Conservation (phyloP, 2,888 invertebrate species). For the Cryptus armator region DNA sequence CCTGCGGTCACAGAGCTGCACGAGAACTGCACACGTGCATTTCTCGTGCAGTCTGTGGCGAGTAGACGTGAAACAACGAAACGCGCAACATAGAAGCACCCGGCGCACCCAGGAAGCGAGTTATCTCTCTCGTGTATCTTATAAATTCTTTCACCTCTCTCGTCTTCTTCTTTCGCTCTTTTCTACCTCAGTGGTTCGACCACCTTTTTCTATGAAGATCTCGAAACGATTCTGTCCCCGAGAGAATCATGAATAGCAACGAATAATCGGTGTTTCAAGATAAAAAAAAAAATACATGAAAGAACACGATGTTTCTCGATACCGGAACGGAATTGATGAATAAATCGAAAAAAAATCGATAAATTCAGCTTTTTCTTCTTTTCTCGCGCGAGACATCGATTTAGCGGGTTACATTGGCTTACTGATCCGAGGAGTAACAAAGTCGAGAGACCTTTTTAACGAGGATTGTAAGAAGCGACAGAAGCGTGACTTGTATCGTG, state of each 20-base stretch:
- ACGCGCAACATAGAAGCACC: constrained; percentile 55
- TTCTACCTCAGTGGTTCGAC: not conserved
- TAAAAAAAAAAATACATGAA: not conserved
- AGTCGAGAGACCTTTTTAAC: constrained; percentile 5
- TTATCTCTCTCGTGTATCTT: constrained; percentile 73
- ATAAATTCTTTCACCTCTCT: constrained; percentile 45
- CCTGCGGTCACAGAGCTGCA: constrained; percentile 33
- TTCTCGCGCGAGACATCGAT: not conserved
- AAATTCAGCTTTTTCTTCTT: not conserved
- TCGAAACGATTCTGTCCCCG: not conserved
- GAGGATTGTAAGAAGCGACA: constrained; percentile 23
- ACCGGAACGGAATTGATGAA: not conserved
- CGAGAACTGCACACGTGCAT: constrained; percentile 53
- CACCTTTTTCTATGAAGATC: not conserved
- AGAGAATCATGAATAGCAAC: not conserved
- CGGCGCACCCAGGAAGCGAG: constrained; percentile 73
- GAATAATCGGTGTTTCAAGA: not conserved
- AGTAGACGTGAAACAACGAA: constrained; percentile 38
- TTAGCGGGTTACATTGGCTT: not conserved
- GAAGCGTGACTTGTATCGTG: constrained; percentile 50
- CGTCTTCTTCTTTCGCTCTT: constrained; percentile 3
- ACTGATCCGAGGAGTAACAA: not conserved
- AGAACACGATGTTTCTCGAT: not conserved
- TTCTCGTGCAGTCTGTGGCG: not conserved
- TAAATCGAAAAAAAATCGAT: not conserved